Evolutionary conservation across 2,888 invertebrate species (phyloP).

Genomic region (Chrysodeixis includens): DNA sequence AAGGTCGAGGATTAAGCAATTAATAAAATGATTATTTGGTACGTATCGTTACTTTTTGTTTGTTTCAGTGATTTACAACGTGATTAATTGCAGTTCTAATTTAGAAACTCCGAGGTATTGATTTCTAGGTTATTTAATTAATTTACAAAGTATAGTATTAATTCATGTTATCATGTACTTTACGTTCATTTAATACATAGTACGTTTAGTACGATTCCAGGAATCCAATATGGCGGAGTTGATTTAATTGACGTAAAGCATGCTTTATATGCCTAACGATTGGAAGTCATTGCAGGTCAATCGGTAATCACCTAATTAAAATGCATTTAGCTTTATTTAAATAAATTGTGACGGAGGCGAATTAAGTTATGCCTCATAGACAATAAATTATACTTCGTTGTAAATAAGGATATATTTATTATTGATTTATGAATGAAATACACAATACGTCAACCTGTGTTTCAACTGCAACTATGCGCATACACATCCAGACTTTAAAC

Average conservation of each 20-base stretch:
- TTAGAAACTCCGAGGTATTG: conserved; percentile 3
- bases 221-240: conserved; percentile 33
- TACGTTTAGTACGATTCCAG: conserved; percentile 7
- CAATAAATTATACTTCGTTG: background rate
- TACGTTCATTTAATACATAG: no score
- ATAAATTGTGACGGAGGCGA: conserved; percentile 19
- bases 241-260: conserved; percentile 41
- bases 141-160: background rate
- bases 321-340: conserved; percentile 34
- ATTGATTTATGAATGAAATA: no score
- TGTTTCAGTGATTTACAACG: conserved; percentile 14
- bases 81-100: conserved; percentile 11
- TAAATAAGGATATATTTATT: background rate
- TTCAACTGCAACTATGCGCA: no score
- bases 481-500: no score
- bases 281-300: conserved; percentile 47
- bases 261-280: conserved; percentile 47
- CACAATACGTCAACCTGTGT: no score
- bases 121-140: background rate
- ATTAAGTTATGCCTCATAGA: conserved; percentile 7
- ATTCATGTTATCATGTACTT: conserved; percentile 3
- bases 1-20: conserved; percentile 62
- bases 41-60: conserved; percentile 25
- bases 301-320: conserved; percentile 36
- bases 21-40: conserved; percentile 44